Conservation (phyloP, 2,797 vertebrate species). For the Muscicapa comitata region DNA sequence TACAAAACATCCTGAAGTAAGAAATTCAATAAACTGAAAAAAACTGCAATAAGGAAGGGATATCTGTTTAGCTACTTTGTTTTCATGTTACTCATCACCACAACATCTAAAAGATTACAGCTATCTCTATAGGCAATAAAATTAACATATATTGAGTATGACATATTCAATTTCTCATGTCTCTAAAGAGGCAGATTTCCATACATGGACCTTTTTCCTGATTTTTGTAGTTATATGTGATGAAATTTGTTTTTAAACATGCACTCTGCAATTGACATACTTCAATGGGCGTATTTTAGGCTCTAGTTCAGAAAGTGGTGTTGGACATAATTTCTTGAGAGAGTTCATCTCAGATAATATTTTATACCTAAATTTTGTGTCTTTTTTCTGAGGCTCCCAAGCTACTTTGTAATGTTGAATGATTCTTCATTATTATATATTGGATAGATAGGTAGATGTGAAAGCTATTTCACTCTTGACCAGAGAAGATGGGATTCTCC, state of each 20-base stretch:
- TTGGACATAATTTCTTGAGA: neutral
- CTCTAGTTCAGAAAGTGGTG: neutral
- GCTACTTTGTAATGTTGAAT: neutral
- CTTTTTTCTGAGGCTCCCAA: neutral
- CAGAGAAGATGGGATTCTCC: neutral
- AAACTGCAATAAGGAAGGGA: neutral
- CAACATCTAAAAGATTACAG: neutral
- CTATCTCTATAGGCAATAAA: neutral
- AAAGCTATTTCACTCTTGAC: neutral
- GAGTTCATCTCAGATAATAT: neutral
- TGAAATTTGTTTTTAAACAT: neutral
- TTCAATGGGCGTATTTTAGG: neutral
- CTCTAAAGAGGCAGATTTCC: neutral
- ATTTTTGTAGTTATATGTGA: neutral
- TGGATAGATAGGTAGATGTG: neutral
- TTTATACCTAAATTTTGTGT: neutral
- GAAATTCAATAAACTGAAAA: neutral
- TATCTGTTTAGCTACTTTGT: neutral
- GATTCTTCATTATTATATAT: neutral
- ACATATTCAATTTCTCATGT: neutral
- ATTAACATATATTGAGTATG: neutral
- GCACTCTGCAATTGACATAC: neutral
- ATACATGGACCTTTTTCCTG: neutral
- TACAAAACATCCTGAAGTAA: neutral
- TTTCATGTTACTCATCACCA: neutral